Evolutionary conservation across 2,113 vertebrate genomes (phyloP).

Genomic region (Lagopus muta): DNA sequence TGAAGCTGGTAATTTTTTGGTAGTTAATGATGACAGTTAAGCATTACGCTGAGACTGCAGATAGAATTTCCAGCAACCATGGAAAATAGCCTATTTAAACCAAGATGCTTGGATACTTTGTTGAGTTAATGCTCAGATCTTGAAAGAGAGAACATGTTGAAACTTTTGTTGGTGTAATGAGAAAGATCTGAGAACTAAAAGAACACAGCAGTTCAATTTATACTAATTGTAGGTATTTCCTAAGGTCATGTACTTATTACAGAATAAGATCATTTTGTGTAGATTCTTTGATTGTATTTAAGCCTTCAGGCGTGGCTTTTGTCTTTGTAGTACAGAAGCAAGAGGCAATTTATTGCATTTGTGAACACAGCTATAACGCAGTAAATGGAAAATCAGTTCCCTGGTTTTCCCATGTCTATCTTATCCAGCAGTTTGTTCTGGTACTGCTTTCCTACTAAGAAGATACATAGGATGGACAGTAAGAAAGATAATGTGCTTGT

Average conservation of each 20-base stretch:
- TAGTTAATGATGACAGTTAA: neutral
- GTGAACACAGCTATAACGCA: neutral
- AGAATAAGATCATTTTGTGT: neutral
- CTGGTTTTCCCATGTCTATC: rapidly evolving
- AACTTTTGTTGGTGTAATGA: neutral
- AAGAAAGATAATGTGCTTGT: neutral
- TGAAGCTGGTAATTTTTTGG: neutral
- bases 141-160: neutral
- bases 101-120: neutral
- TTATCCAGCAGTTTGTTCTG: neutral
- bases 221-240: neutral
- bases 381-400: neutral
- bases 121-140: neutral
- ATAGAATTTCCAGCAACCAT: neutral
- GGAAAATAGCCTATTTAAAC: neutral
- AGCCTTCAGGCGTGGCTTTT: neutral
- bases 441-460: neutral
- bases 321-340: neutral
- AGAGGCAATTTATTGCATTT: neutral
- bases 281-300: neutral
- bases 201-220: neutral
- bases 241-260: neutral
- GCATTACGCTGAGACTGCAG: neutral
- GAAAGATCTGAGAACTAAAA: neutral
- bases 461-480: neutral